Evolutionary conservation across 2,797 vertebrate genomes (phyloP).

Genomic region (Novumbra hubbsi): DNA sequence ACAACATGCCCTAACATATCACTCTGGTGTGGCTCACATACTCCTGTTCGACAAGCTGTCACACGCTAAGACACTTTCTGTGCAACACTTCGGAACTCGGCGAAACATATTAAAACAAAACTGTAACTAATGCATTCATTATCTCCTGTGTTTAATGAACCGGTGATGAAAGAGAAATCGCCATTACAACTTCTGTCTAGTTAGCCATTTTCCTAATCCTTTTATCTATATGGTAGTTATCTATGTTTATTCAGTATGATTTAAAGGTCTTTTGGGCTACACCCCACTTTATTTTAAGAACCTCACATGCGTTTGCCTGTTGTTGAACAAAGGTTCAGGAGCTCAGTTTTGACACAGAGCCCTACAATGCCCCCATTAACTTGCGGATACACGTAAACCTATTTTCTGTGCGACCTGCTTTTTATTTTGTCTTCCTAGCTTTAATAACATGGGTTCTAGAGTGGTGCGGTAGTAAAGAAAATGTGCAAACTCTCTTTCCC

Average conservation of each 20-base stretch:
- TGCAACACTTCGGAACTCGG: conserved; percentile 18
- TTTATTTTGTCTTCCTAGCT: too few species aligned
- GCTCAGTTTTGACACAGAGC: too few species aligned
- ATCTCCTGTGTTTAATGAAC: conserved; percentile 1
- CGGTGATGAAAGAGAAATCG: background rate
- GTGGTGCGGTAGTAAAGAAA: too few species aligned
- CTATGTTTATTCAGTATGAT: conserved; percentile 8
- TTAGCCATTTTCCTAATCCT: background rate
- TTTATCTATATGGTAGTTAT: conserved; percentile 12
- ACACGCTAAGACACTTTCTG: conserved; percentile 24
- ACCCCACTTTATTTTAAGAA: too few species aligned
- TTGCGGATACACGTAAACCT: too few species aligned
- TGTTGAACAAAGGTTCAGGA: too few species aligned
- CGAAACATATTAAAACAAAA: conserved; percentile 33
- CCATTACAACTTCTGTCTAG: background rate
- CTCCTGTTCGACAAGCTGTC: conserved; percentile 36
- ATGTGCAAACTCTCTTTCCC: conserved; percentile 12
- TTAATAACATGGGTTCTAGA: too few species aligned
- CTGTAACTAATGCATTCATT: conserved; percentile 36
- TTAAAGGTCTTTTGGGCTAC: too few species aligned
- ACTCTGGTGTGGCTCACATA: background rate
- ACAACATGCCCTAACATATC: conserved; percentile 46
- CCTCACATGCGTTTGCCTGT: too few species aligned
- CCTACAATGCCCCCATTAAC: too few species aligned
- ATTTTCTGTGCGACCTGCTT: too few species aligned